phyloP scores from a whole-genome alignment of 2,113 vertebrate genomes.

The Otus sunia region DNA sequence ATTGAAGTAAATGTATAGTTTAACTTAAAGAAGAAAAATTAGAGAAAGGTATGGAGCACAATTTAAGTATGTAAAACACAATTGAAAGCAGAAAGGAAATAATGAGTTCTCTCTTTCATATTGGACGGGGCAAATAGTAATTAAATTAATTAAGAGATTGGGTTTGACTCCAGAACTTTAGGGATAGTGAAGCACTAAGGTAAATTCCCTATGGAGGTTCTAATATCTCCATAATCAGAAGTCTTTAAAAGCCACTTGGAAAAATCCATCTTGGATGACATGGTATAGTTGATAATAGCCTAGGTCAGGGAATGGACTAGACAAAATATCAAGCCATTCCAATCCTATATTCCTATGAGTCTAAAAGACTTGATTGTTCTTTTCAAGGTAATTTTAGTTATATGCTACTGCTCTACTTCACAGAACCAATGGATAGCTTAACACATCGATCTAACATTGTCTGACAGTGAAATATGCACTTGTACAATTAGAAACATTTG shows the following conservation, averaged over 20 bases:
- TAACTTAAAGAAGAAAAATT: not conserved
- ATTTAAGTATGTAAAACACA: not conserved
- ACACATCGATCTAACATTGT: not conserved
- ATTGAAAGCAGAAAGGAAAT: not conserved
- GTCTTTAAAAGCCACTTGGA: not conserved
- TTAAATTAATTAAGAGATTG: not conserved
- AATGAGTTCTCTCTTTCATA: not conserved
- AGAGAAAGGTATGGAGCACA: not conserved
- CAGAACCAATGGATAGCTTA: not conserved
- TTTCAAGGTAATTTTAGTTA: not conserved
- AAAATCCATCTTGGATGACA: not conserved
- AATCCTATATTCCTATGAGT: not conserved
- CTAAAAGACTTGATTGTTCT: not conserved
- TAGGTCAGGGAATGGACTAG: not conserved
- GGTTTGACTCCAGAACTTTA: not conserved
- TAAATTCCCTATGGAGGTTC: too few relatives aligned
- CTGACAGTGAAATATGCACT: not conserved
- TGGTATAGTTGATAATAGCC: not conserved
- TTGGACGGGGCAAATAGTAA: not conserved
- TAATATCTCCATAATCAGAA: not conserved
- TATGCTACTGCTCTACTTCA: not conserved
- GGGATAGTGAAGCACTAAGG: not conserved
- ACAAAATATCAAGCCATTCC: not conserved
- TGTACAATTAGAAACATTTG: not conserved
- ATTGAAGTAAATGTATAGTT: not conserved